A percentile compares a stretch with the other conserved stretches of the same genome.
phyloP scores from a whole-genome alignment of 1,140 invertebrate species.

The Calycopis cecrops region DNA sequence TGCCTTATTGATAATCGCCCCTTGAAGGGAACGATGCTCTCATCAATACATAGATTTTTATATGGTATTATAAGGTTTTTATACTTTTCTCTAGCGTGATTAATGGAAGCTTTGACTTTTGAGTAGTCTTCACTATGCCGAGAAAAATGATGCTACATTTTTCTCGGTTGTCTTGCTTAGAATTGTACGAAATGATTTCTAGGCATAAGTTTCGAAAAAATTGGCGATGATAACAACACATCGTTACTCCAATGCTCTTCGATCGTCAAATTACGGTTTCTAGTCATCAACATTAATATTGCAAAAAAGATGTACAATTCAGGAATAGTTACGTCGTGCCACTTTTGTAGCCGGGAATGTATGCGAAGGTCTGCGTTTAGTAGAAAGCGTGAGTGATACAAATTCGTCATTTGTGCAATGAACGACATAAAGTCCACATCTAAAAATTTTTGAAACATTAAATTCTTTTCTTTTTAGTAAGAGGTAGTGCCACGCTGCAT shows the following conservation, averaged over 20 bases:
- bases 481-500: no score
- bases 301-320: constrained; percentile 18
- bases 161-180: not conserved
- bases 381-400: no score
- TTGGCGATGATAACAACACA: constrained; percentile 15
- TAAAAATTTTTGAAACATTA: no score
- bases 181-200: constrained; percentile 15
- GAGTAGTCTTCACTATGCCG: not conserved
- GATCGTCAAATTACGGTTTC: constrained; percentile 15
- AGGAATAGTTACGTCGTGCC: constrained; percentile 16
- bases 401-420: no score
- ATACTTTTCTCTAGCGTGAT: constrained; percentile 3
- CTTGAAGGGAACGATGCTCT: no score
- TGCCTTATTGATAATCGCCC: no score
- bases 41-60: not conserved
- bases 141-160: no score
- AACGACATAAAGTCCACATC: no score
- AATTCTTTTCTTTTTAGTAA: no score
- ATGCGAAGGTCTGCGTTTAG: no score
- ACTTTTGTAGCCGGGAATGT: not conserved
- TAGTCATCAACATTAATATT: constrained; percentile 17
- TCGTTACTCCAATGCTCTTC: constrained; percentile 15
- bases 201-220: constrained; percentile 14
- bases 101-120: not conserved
- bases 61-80: constrained; percentile 5